These are phyloP conservation scores for Anguilla marmorata DNA, from an alignment of 2,797 vertebrate genomes.

Conservation along the genomic window DNA sequence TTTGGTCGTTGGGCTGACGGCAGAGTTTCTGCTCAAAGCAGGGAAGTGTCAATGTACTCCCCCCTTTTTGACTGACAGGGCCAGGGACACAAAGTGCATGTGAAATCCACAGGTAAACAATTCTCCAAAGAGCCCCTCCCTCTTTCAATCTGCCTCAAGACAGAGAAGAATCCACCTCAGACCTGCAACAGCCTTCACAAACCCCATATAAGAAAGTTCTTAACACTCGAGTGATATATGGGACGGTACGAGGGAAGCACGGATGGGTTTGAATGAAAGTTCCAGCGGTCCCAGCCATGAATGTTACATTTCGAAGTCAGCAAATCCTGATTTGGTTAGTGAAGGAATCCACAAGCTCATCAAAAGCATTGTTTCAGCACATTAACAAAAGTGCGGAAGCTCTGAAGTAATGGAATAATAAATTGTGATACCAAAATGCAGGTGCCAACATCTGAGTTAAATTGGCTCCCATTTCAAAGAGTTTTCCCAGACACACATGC, in stretches of 20 bases:
- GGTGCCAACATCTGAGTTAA: not conserved
- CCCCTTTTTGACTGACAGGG: constrained; percentile 44
- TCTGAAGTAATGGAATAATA: not conserved
- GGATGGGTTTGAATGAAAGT: not conserved
- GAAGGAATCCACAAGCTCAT: not conserved
- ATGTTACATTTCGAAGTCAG: not conserved
- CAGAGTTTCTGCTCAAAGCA: constrained; percentile 30
- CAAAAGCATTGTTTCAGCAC: not conserved
- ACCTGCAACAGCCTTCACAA: not conserved
- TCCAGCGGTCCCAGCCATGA: not conserved
- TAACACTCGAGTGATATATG: not conserved
- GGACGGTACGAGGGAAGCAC: not conserved
- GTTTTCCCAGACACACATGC: not conserved
- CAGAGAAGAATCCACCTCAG: not conserved
- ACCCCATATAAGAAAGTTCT: not conserved
- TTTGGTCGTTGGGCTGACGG: constrained; percentile 35
- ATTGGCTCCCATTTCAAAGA: not conserved
- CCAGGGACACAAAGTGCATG: constrained; percentile 32
- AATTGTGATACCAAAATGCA: not conserved
- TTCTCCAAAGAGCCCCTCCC: not conserved
- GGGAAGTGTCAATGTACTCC: constrained; percentile 37
- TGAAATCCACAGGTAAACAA: constrained; percentile 34
- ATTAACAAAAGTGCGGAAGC: not conserved
- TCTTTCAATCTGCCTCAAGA: not conserved
- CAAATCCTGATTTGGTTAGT: not conserved